phyloP scores from a whole-genome alignment of 2,797 vertebrate species.

The Mus minutoides region DNA sequence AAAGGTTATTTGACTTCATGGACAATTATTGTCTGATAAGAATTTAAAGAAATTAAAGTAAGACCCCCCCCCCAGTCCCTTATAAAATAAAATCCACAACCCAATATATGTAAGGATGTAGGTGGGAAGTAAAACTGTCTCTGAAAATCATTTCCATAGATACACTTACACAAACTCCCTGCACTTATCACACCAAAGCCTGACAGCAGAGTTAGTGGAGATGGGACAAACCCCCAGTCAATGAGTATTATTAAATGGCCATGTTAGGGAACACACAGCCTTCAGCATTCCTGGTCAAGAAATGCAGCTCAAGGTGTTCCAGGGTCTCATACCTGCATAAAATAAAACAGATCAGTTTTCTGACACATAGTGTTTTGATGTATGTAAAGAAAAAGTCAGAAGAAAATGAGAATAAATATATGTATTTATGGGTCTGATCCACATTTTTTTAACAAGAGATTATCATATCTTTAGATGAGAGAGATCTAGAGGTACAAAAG shows the following conservation, averaged over 20 bases:
- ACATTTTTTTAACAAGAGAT: constrained; percentile 20
- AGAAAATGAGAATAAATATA: neutral
- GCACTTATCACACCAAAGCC: neutral
- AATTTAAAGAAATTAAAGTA: neutral
- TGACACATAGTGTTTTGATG: neutral
- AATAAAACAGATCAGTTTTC: neutral
- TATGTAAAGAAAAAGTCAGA: neutral
- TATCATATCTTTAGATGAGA: neutral
- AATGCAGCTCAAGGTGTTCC: neutral
- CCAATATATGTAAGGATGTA: neutral
- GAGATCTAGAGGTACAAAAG: constrained; percentile 5
- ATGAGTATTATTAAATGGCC: neutral
- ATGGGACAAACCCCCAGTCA: neutral
- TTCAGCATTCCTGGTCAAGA: neutral
- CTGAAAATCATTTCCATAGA: neutral
- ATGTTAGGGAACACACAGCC: neutral
- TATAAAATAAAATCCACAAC: neutral
- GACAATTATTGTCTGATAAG: neutral
- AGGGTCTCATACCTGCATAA: neutral
- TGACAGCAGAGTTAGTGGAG: neutral
- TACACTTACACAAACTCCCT: neutral
- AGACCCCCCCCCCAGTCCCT: neutral
- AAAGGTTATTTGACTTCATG: neutral
- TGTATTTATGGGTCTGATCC: neutral
- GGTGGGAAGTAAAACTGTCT: neutral